Base-by-base conservation (phyloP, 2,797 vertebrate species). In the Lacerta viridis region DNA sequence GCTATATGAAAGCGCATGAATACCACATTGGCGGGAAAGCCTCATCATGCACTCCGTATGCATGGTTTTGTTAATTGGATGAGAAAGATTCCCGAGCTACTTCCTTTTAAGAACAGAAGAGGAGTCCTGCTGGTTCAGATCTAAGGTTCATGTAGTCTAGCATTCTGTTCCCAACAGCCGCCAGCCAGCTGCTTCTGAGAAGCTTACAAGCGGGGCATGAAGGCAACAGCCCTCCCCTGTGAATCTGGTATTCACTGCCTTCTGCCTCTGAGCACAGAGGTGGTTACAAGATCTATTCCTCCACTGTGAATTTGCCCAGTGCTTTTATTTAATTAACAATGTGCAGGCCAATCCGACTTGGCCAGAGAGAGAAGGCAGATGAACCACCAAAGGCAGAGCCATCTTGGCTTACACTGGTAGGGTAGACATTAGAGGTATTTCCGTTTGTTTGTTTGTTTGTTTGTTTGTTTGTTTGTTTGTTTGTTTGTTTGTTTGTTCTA, bases 11-110 rank as follows among this genome's bases (percentile, higher is more conserved):
- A 43, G 88, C 72, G 41, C 87, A 78, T n/a, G 90, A 80, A 88
- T 23, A 25, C 10, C 4, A 7, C 46, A n/a, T 59, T 86, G 78
- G 82, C 36, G 81, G 91, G 90, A 85, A 41, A 55, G 86, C 76
- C 46, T 89, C 9, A 81, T 3, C 29, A 72, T 5, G 13, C 15
- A 85, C 2, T 4, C 59, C 85, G 89, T 59, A 43, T 76, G 33
- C 82, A 46, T 71, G 61, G 64, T 88, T 92, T 93, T 86, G 87
- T 92, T 93, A 93, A 92, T 76, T 93, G 79, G 71, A 33, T 66
- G 72, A 82, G 83, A 90, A 55, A 75, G 33, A 43, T 90, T 93
- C 81, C 84, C 89, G 71, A 74, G 82, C 72, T 86, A 76, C 4
- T 88, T 71, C 50, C 89, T 90, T 66, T 36, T 27, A 66, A 82